These are phyloP conservation scores for Drosophila nasuta DNA, from an alignment of 1,140 invertebrate species.

Conservation along the genomic window DNA sequence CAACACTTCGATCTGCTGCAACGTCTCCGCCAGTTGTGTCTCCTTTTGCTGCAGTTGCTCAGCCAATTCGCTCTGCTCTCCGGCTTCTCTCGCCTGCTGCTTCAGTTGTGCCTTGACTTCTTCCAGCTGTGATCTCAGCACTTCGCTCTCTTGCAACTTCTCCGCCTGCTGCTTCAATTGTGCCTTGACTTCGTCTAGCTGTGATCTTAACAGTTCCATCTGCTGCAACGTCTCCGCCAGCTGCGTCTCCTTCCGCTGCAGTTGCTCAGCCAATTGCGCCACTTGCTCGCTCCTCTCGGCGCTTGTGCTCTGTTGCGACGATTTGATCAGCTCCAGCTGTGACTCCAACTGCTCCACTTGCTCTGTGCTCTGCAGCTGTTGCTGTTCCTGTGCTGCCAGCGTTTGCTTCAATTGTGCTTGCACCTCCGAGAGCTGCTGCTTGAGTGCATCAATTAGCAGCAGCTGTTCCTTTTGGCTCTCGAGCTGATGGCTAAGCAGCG, in stretches of 20 bases:
- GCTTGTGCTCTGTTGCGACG: too few species aligned
- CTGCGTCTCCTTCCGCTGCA: neutral
- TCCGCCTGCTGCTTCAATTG: slow-evolving; percentile 10
- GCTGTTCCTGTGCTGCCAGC: neutral
- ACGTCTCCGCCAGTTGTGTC: neutral
- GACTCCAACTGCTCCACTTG: slow-evolving; percentile 24
- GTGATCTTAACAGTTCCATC: too few species aligned
- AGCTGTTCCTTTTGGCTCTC: neutral
- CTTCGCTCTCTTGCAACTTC: slow-evolving; percentile 1
- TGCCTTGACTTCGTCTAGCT: slow-evolving; percentile 1
- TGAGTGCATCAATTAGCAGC: slow-evolving; percentile 2
- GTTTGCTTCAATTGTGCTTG: slow-evolving; percentile 27
- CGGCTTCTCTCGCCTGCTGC: neutral
- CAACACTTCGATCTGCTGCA: too few species aligned
- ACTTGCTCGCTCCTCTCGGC: neutral
- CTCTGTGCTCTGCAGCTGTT: slow-evolving; percentile 12
- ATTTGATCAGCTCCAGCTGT: neutral
- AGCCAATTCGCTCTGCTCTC: neutral
- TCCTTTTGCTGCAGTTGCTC: slow-evolving; percentile 2
- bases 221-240: neutral
- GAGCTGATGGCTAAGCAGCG: slow-evolving; percentile 11
- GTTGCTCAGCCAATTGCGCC: neutral
- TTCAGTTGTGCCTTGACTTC: neutral
- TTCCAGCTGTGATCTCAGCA: slow-evolving; percentile 15
- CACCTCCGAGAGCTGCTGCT: slow-evolving; percentile 21